These are phyloP conservation scores for Belgica antarctica DNA, from an alignment of 2,888 invertebrate genomes.

Conservation along the genomic window DNA sequence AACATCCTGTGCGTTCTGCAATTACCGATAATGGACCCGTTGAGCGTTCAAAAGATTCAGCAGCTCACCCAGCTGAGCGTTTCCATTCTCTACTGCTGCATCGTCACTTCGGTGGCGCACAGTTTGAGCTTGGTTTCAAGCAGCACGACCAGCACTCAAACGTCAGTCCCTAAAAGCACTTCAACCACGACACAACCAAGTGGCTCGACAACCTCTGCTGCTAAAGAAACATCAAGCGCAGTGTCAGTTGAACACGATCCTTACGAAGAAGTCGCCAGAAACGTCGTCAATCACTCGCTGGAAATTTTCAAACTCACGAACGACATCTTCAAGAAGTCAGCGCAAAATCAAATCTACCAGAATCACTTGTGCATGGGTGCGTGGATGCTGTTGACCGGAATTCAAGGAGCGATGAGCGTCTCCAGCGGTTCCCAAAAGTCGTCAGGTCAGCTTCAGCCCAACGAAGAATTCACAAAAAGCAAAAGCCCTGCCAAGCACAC, in stretches of 20 bases:
- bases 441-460: conserved; percentile 49
- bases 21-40: conserved; percentile 82
- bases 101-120: conserved; percentile 66
- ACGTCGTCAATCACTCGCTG: conserved; percentile 82
- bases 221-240: conserved; percentile 45
- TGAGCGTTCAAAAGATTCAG: conserved; percentile 77
- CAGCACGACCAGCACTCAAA: conserved; percentile 59
- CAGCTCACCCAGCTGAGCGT: conserved; percentile 79
- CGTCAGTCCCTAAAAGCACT: conserved; percentile 55
- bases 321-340: conserved; percentile 76
- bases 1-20: conserved; percentile 77
- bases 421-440: conserved; percentile 57
- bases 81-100: conserved; percentile 78
- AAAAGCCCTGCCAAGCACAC: conserved; percentile 54
- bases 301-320: conserved; percentile 82
- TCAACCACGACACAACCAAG: conserved; percentile 47
- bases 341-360: conserved; percentile 81
- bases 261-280: conserved; percentile 74
- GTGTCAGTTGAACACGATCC: conserved; percentile 66
- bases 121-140: conserved; percentile 60
- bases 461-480: conserved; percentile 52
- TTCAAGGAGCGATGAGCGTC: conserved; percentile 75
- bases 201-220: conserved; percentile 46
- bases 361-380: conserved; percentile 85
- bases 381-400: conserved; percentile 82